Base-by-base conservation (phyloP, 2,113 vertebrate genomes). In the Helogale parvula region DNA sequence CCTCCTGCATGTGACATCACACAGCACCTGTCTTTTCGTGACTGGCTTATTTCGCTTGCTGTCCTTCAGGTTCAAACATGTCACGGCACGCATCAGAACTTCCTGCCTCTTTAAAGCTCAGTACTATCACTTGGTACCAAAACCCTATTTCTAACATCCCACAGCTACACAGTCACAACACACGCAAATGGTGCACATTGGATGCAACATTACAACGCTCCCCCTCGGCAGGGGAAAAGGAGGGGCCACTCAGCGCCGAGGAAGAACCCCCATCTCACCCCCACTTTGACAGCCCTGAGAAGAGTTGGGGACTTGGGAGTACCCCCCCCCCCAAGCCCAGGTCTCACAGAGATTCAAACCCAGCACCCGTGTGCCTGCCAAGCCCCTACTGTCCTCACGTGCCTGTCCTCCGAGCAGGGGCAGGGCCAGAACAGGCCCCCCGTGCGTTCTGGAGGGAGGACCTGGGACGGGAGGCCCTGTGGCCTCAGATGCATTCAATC, bases 1-100 rank as follows among this genome's bases (percentile, higher is more conserved):
- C 38, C 21, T 35, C 41, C 1, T 0, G 1, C 3, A 11, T 50
- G 57, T 5, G 79, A 7, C 54, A 5, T 1, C 0, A 0, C 0
- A 7, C 2, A 2, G 35, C 3, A 0, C 15, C 19, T 60, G 50
- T 25, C 71, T 13, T 31, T 54, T 10, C 3, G 38, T 52, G 8
- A 4, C 88, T 38, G 47, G 45, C 4, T 45, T 3, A 4, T 23
- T 14, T 86, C n/a, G 2, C 71, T 14, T 29, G 69, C 60, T 1
- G 13, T 15, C 38, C 14, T 54, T 79, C 31, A 7, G n/a, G 7
- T 5, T 9, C 29, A 23, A 4, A n/a, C 19, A 0, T 17, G 16
- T 7, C 0, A 0, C 1, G 11, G 54, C 74, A 0, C 8, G 2
- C 1, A 27, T 35, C 76, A 12, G 38, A n/a, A 13, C n/a, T 1